Evolutionary conservation across 1,140 invertebrate species (phyloP).

Genomic region (Sitophilus oryzae): DNA sequence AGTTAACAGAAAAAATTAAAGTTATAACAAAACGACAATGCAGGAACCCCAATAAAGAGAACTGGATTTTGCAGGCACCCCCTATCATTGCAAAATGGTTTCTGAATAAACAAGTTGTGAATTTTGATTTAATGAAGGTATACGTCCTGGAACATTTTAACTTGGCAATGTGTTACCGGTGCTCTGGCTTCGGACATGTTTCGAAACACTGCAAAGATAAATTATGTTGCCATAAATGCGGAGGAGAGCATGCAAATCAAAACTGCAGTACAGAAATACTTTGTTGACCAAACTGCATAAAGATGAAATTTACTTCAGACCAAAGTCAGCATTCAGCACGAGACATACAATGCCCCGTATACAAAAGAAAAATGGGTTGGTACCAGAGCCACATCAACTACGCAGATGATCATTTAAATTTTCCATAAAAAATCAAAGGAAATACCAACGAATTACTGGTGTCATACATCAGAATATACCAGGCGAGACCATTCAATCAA

Average conservation of each 20-base stretch:
- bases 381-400: conserved; percentile 8
- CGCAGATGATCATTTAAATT: neutral
- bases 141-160: conserved; percentile 12
- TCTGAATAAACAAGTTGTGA: conserved; percentile 12
- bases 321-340: conserved; percentile 4
- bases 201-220: no score
- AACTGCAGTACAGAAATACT: neutral
- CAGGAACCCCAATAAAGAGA: conserved; percentile 11
- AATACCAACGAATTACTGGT: no score
- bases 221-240: no score
- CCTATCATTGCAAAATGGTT: conserved; percentile 17
- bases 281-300: conserved; percentile 5
- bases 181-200: no score
- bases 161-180: neutral
- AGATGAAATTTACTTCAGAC: conserved; percentile 5
- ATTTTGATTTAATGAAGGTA: conserved; percentile 15
- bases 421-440: no score
- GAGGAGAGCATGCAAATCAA: no score
- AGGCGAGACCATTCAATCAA: no score
- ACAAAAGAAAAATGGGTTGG: conserved; percentile 3
- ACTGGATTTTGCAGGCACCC: conserved; percentile 19
- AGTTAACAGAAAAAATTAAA: conserved; percentile 8
- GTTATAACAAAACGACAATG: conserved; percentile 8
- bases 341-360: conserved; percentile 6
- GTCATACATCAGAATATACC: no score